phyloP scores from a whole-genome alignment of 2,113 vertebrate species.

The Forbesichthys agassizii region DNA sequence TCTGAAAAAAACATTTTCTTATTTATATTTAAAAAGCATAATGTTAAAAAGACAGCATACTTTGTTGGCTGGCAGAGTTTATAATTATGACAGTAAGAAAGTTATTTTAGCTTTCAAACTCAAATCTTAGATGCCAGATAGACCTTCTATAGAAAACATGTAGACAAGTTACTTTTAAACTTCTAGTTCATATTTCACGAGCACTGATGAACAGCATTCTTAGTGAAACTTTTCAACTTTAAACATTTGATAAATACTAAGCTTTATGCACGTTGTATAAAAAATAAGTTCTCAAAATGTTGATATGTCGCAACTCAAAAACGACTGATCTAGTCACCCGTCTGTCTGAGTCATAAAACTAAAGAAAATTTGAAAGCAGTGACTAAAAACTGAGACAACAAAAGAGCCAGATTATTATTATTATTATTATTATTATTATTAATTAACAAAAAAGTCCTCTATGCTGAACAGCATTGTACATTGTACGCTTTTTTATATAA shows the following conservation, averaged over 20 bases:
- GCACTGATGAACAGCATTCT: too few relatives aligned
- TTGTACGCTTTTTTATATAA: slow-evolving; percentile 2
- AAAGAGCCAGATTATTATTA: not conserved
- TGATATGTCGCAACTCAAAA: too few relatives aligned
- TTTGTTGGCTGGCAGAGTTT: slow-evolving; percentile 90
- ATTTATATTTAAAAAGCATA: slow-evolving; percentile 74
- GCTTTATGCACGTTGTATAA: too few relatives aligned
- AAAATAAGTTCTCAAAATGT: too few relatives aligned
- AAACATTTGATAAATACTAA: too few relatives aligned
- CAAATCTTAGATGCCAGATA: slow-evolving; percentile 50
- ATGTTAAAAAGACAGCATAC: slow-evolving; percentile 82
- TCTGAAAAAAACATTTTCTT: slow-evolving; percentile 82
- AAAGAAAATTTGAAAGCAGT: too few relatives aligned
- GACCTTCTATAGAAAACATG: slow-evolving; percentile 15
- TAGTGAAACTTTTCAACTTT: too few relatives aligned
- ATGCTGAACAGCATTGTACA: not conserved
- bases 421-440: not conserved
- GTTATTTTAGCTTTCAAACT: slow-evolving; percentile 80
- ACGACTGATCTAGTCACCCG: too few relatives aligned
- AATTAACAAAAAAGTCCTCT: not conserved
- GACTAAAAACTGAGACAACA: too few relatives aligned
- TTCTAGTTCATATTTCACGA: not conserved
- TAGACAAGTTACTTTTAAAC: not conserved
- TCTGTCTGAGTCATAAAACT: too few relatives aligned
- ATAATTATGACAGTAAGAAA: slow-evolving; percentile 18